Percentiles rank a stretch among this genome's conserved stretches.
These are phyloP conservation scores for Cantharis lateralis DNA, from an alignment of 2,888 invertebrate species.

Conservation along the genomic window DNA sequence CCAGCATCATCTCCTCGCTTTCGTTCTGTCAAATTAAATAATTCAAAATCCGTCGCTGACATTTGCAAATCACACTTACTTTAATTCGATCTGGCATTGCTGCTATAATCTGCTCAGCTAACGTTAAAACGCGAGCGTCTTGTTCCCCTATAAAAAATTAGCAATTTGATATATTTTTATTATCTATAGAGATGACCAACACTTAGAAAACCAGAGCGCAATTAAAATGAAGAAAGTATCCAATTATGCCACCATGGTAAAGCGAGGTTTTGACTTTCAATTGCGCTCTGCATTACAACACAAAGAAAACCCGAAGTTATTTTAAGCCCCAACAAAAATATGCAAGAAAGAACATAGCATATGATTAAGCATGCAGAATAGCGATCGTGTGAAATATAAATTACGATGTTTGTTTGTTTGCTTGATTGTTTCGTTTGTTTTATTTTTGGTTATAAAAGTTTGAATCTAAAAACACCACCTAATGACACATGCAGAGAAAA, in stretches of 20 bases:
- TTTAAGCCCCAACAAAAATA: neutral
- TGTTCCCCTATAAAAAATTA: constrained; percentile 78
- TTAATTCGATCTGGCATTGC: constrained; percentile 98
- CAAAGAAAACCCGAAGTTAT: neutral
- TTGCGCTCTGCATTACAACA: neutral
- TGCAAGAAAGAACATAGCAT: neutral
- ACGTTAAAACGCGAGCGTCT: constrained; percentile 86
- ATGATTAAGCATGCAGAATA: neutral
- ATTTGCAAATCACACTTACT: constrained; percentile 57
- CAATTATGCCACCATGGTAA: neutral
- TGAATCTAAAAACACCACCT: neutral
- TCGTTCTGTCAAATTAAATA: constrained; percentile 65
- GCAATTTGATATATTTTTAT: constrained; percentile 1
- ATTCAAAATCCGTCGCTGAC: neutral
- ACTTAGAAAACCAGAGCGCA: neutral
- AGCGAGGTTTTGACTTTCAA: neutral
- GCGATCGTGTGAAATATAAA: neutral
- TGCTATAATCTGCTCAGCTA: constrained; percentile 98
- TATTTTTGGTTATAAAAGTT: neutral
- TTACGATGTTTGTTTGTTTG: neutral
- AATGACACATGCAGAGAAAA: neutral
- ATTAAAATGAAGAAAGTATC: neutral
- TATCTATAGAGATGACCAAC: neutral
- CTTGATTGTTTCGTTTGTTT: neutral
- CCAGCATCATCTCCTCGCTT: constrained; percentile 70